A percentile compares a stretch with the other conserved stretches of the same genome.
These are phyloP conservation scores for Pristionchus arcanus DNA, from an alignment of 2,888 invertebrate genomes.

Conservation along the genomic window DNA sequence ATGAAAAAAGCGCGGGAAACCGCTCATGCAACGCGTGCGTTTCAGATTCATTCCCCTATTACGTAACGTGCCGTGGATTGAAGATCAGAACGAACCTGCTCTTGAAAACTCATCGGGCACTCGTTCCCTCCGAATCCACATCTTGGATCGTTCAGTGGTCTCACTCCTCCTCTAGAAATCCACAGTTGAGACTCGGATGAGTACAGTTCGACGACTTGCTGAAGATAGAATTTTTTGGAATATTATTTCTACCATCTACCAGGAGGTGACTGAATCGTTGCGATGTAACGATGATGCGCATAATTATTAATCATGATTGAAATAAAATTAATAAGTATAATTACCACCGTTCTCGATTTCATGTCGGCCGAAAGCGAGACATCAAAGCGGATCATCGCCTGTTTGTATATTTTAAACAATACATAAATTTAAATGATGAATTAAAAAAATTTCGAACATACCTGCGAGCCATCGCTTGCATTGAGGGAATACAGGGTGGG, in stretches of 20 bases:
- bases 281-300: no score
- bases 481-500: background rate
- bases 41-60: no score
- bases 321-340: background rate
- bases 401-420: background rate
- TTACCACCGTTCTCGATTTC: background rate
- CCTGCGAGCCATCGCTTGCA: background rate
- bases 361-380: background rate
- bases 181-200: constrained; percentile 22
- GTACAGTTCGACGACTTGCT: constrained; percentile 29
- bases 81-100: background rate
- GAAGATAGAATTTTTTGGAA: background rate
- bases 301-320: background rate
- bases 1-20: no score
- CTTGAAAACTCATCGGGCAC: constrained; percentile 47
- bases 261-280: no score
- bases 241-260: no score
- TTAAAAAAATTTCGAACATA: background rate
- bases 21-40: no score
- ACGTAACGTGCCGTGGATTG: no score
- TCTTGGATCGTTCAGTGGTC: constrained; percentile 23
- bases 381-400: constrained; percentile 38
- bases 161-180: constrained; percentile 7
- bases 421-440: background rate
- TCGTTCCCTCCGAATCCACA: constrained; percentile 33